These are phyloP conservation scores for Mormyrops boulengeri DNA, from an alignment of 2,797 vertebrate genomes.

Conservation along the genomic window DNA sequence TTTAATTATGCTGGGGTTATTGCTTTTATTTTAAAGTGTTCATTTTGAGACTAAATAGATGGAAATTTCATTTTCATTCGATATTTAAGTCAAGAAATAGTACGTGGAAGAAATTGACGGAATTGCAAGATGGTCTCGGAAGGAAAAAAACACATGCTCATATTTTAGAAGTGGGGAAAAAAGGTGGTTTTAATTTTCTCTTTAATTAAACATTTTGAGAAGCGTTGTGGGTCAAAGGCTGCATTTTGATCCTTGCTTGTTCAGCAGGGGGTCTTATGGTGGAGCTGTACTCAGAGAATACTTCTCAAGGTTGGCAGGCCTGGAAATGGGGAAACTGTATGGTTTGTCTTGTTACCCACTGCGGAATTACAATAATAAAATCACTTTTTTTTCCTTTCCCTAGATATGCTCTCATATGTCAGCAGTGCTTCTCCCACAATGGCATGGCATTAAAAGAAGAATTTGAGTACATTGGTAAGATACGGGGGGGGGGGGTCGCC, in stretches of 20 bases:
- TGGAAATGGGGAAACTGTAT: background rate
- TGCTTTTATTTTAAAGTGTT: background rate
- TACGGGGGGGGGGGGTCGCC: constrained; percentile 37
- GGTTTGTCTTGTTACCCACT: background rate
- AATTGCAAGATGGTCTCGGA: background rate
- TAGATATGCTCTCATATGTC: constrained; percentile 96
- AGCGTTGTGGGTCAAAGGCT: constrained; percentile 2
- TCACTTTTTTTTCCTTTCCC: background rate
- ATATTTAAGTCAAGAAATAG: background rate
- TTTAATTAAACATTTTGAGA: background rate
- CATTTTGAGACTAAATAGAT: background rate
- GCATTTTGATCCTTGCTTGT: background rate
- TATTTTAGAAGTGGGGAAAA: background rate
- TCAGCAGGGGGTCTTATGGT: constrained; percentile 1
- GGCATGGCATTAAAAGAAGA: constrained; percentile 99
- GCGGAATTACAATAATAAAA: background rate
- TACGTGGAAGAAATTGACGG: background rate
- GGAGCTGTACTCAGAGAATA: background rate
- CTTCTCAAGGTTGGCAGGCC: background rate
- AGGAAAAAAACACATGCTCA: background rate
- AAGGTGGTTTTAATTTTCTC: background rate
- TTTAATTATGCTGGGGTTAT: background rate
- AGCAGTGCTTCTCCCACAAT: constrained; percentile 97
- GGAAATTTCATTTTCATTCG: background rate
- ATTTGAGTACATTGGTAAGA: constrained; percentile 98